phyloP scores from a whole-genome alignment of 2,888 invertebrate species.

The Philopedon plagiatum region DNA sequence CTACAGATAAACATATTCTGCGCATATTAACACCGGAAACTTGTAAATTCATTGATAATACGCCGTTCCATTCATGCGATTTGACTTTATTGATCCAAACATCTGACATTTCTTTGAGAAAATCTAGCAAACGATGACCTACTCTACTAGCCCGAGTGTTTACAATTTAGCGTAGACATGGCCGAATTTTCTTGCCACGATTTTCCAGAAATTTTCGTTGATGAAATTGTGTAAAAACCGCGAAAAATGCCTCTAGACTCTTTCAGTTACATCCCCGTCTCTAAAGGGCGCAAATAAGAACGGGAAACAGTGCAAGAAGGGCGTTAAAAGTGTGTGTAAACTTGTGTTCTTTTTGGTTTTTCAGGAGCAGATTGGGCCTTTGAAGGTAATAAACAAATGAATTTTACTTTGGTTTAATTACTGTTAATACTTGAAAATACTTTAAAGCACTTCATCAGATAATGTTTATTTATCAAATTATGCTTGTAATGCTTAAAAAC shows the following conservation, averaged over 20 bases:
- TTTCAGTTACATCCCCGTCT: not conserved
- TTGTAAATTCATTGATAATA: constrained; percentile 48
- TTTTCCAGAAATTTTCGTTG: constrained; percentile 30
- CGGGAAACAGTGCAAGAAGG: constrained; percentile 30
- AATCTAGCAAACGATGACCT: constrained; percentile 51
- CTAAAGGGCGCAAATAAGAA: constrained; percentile 14
- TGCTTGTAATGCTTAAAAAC: constrained; percentile 1
- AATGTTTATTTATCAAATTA: not conserved
- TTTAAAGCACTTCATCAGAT: not conserved
- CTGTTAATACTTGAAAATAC: constrained; percentile 5
- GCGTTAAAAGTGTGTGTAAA: constrained; percentile 31
- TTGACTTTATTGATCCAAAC: constrained; percentile 48
- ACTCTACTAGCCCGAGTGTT: constrained; percentile 53
- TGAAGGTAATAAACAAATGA: constrained; percentile 41
- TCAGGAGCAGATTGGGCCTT: constrained; percentile 22
- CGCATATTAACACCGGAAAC: constrained; percentile 13
- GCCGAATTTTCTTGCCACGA: constrained; percentile 50
- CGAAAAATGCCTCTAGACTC: constrained; percentile 25
- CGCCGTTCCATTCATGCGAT: constrained; percentile 46
- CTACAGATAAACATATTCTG: not conserved
- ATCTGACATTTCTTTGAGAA: constrained; percentile 52
- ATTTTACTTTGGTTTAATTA: constrained; percentile 13
- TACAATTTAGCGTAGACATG: constrained; percentile 49
- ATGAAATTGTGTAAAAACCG: constrained; percentile 27
- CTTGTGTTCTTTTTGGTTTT: constrained; percentile 20